Percentiles rank a stretch among this genome's conserved stretches.
Conservation (phyloP, 2,888 invertebrate genomes). For the Drosophila hamatofila region DNA sequence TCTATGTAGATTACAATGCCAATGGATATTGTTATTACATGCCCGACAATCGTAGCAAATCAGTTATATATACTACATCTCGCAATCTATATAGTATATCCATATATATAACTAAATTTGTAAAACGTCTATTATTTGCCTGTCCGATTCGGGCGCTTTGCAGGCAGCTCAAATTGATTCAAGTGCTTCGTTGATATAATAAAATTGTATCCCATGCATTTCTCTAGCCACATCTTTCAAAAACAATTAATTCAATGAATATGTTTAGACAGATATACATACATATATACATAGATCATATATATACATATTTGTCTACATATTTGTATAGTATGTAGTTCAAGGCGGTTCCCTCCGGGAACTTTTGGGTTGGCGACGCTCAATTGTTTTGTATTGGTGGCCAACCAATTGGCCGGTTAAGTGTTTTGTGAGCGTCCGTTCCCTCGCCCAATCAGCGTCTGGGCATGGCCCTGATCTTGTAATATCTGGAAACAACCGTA, state of each 20-base stretch:
- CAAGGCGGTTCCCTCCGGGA: conserved; percentile 54
- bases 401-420: conserved; percentile 59
- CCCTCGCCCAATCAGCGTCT: conserved; percentile 24
- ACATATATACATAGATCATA: not conserved
- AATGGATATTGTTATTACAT: conserved; percentile 16
- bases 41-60: conserved; percentile 5
- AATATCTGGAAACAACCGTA: conserved; percentile 28
- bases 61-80: not conserved
- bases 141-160: conserved; percentile 15
- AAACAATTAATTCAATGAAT: conserved; percentile 51
- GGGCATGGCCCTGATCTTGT: conserved; percentile 47
- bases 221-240: conserved; percentile 43
- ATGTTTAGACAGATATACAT: no score
- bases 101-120: not conserved
- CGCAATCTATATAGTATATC: not conserved
- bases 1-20: conserved; percentile 26
- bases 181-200: conserved; percentile 63
- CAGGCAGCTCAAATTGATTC: conserved; percentile 57
- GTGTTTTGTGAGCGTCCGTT: conserved; percentile 8
- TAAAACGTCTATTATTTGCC: not conserved
- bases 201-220: conserved; percentile 72
- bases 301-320: not conserved
- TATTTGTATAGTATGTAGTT: conserved; percentile 43
- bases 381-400: conserved; percentile 51
- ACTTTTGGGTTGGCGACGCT: conserved; percentile 4